A percentile compares a stretch with the other conserved stretches of the same genome.
These are phyloP conservation scores for Ectobius pallidus DNA, from an alignment of 2,888 invertebrate genomes.

Conservation along the genomic window DNA sequence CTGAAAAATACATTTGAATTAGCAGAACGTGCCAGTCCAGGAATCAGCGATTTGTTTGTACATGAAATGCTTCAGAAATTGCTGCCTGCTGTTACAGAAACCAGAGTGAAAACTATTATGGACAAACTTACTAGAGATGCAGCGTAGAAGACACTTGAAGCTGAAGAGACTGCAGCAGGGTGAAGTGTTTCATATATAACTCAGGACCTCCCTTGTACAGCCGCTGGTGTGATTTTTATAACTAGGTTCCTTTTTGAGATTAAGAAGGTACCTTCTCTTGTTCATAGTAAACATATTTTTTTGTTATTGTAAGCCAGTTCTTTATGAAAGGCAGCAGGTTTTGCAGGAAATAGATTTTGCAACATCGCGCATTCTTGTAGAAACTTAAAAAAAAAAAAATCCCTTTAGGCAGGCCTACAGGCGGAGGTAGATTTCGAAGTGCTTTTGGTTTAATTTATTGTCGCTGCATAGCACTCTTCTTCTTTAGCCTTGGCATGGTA, in stretches of 20 bases:
- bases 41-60: conserved; percentile 84
- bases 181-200: conserved; percentile 22
- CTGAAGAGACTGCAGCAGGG: background rate
- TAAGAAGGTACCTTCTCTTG: conserved; percentile 12
- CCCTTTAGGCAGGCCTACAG: no score
- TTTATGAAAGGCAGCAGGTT: background rate
- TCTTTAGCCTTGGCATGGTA: no score
- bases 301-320: background rate
- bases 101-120: conserved; percentile 42
- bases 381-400: no score
- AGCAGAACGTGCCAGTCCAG: conserved; percentile 85
- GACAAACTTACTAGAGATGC: conserved; percentile 42
- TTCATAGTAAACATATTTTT: background rate
- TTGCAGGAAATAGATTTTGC: no score
- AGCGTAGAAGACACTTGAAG: conserved; percentile 24
- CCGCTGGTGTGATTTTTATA: conserved; percentile 3
- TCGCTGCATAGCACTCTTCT: no score
- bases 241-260: conserved; percentile 27
- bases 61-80: conserved; percentile 75
- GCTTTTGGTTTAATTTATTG: no score
- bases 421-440: no score
- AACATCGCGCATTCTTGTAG: no score
- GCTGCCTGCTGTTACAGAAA: conserved; percentile 60
- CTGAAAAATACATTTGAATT: conserved; percentile 84
- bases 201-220: conserved; percentile 30